Evolutionary conservation across 2,888 invertebrate genomes (phyloP).

Genomic region (Eubasilissa splendida): DNA sequence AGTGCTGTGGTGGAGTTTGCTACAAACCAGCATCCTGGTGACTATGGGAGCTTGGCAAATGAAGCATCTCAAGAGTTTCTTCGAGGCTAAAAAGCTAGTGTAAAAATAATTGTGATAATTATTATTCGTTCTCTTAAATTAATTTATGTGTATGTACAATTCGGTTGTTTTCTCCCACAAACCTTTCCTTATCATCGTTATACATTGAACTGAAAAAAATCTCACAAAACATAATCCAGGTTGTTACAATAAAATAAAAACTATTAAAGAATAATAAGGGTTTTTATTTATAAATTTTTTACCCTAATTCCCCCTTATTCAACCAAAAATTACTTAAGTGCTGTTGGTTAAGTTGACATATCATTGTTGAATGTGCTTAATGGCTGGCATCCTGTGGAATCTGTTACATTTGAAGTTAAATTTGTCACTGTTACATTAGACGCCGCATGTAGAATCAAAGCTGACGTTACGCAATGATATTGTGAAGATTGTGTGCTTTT

Average conservation of each 20-base stretch:
- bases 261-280: too few species aligned
- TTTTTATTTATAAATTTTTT: too few species aligned
- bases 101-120: constrained; percentile 65
- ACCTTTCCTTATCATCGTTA: neutral
- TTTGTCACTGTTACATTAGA: too few species aligned
- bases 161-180: neutral
- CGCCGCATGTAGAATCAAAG: too few species aligned
- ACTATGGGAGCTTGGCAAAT: constrained; percentile 99
- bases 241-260: constrained; percentile 16
- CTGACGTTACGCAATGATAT: too few species aligned
- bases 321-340: too few species aligned
- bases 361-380: too few species aligned
- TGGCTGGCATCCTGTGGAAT: too few species aligned
- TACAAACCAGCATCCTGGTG: constrained; percentile 91
- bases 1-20: constrained; percentile 97
- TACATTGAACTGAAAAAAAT: neutral
- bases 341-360: too few species aligned
- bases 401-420: too few species aligned
- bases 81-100: constrained; percentile 99
- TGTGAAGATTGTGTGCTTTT: too few species aligned
- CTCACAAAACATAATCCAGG: neutral
- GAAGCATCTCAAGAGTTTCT: constrained; percentile 98
- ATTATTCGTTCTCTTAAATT: constrained; percentile 18
- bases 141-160: constrained; percentile 21
- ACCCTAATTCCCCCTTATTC: too few species aligned